A percentile compares a stretch with the other conserved stretches of the same genome.
Evolutionary conservation across 2,888 invertebrate genomes (phyloP).

Genomic region (Mimas tiliae): DNA sequence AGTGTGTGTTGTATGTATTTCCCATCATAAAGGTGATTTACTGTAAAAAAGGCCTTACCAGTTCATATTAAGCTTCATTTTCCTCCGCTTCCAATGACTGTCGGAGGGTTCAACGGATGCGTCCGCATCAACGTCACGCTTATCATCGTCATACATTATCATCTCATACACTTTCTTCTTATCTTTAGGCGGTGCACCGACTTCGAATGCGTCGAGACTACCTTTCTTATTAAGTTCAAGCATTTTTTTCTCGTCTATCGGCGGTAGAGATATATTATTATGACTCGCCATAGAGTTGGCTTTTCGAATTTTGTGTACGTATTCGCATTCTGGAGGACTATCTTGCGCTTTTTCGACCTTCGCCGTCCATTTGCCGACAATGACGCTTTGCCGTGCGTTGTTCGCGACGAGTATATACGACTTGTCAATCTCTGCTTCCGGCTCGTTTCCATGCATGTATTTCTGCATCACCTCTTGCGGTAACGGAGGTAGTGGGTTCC

Average conservation of each 20-base stretch:
- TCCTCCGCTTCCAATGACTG: conserved; percentile 51
- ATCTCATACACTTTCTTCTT: conserved; percentile 75
- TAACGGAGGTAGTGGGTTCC: conserved; percentile 71
- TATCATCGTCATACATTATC: conserved; percentile 69
- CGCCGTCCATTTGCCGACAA: conserved; percentile 62
- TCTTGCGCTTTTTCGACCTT: conserved; percentile 47
- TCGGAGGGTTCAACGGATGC: conserved; percentile 16
- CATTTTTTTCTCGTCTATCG: conserved; percentile 72
- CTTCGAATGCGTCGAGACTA: conserved; percentile 54
- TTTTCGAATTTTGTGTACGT: conserved; percentile 77
- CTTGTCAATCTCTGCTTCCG: conserved; percentile 52
- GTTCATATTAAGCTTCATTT: conserved; percentile 63
- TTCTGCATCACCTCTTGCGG: conserved; percentile 66
- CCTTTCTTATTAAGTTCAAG: conserved; percentile 58
- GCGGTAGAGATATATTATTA: conserved; percentile 63
- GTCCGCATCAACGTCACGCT: conserved; percentile 48
- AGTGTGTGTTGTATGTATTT: no score
- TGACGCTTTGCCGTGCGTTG: conserved; percentile 76
- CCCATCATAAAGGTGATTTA: not conserved
- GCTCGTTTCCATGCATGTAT: conserved; percentile 52
- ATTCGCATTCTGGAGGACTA: conserved; percentile 60
- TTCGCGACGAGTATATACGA: conserved; percentile 77
- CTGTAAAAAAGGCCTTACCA: conserved; percentile 47
- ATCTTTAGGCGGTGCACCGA: conserved; percentile 65
- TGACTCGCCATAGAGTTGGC: conserved; percentile 62